Evolutionary conservation across 1,140 invertebrate genomes (phyloP).

Genomic region (Temnothorax nylanderi): DNA sequence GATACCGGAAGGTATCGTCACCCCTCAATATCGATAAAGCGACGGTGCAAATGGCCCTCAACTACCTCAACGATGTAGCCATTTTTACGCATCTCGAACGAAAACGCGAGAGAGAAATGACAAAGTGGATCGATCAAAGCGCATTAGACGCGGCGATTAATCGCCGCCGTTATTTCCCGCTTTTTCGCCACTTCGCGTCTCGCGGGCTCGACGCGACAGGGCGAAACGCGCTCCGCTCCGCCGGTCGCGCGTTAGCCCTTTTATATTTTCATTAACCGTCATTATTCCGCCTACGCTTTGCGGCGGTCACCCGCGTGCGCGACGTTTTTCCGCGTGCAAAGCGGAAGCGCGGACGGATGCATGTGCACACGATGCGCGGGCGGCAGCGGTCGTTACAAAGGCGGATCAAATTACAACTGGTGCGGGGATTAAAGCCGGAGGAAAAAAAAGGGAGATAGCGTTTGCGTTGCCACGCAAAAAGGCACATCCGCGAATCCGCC

Average conservation of each 20-base stretch:
- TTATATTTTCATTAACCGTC: slow-evolving; percentile 61
- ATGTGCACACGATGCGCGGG: neutral
- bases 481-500: slow-evolving; percentile 63
- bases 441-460: slow-evolving; percentile 46
- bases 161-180: slow-evolving; percentile 56
- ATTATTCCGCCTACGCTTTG: slow-evolving; percentile 54
- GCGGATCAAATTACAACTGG: slow-evolving; percentile 69
- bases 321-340: slow-evolving; percentile 50
- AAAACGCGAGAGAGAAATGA: slow-evolving; percentile 27
- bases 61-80: slow-evolving; percentile 36
- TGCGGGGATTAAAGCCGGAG: slow-evolving; percentile 67
- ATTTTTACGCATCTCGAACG: slow-evolving; percentile 38
- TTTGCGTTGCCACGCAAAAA: slow-evolving; percentile 67
- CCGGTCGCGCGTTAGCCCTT: slow-evolving; percentile 25
- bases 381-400: slow-evolving; percentile 52
- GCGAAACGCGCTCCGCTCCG: neutral
- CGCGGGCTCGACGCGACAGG: slow-evolving; percentile 5
- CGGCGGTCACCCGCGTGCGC: slow-evolving; percentile 21
- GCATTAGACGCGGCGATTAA: slow-evolving; percentile 54
- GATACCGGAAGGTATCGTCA: neutral
- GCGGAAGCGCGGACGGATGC: slow-evolving; percentile 12
- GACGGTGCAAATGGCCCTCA: slow-evolving; percentile 13
- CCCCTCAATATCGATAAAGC: slow-evolving; percentile 25
- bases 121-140: slow-evolving; percentile 57
- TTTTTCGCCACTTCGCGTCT: slow-evolving; percentile 37